These are phyloP conservation scores for Drosophila nebulosa DNA, from an alignment of 1,140 invertebrate genomes.

Conservation along the genomic window DNA sequence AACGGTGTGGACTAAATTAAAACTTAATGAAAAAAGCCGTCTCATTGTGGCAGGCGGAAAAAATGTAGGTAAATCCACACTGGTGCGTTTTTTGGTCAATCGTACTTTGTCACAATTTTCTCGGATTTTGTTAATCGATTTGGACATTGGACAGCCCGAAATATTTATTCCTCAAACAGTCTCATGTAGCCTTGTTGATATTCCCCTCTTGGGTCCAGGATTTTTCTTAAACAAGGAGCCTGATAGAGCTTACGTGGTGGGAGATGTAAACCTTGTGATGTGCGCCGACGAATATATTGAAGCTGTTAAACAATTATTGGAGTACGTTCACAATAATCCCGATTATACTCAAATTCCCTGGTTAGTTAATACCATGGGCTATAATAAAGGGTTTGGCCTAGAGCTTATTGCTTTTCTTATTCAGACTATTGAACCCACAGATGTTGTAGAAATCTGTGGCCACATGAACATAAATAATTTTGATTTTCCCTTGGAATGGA, in stretches of 20 bases:
- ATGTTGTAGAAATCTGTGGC: slow-evolving; percentile 83
- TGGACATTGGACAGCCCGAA: slow-evolving; percentile 91
- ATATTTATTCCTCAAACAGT: slow-evolving; percentile 86
- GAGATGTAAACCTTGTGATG: slow-evolving; percentile 82
- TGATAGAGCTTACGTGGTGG: slow-evolving; percentile 81
- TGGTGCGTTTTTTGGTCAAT: slow-evolving; percentile 86
- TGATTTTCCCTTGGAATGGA: slow-evolving; percentile 62
- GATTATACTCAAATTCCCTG: slow-evolving; percentile 81
- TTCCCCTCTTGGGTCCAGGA: slow-evolving; percentile 87
- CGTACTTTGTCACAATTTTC: slow-evolving; percentile 81
- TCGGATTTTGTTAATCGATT: slow-evolving; percentile 85
- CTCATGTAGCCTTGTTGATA: slow-evolving; percentile 83
- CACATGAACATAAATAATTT: slow-evolving; percentile 82
- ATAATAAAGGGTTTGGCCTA: slow-evolving; percentile 82
- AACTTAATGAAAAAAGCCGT: slow-evolving; percentile 37
- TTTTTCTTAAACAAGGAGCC: slow-evolving; percentile 80
- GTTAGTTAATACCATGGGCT: slow-evolving; percentile 86
- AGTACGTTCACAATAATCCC: slow-evolving; percentile 54
- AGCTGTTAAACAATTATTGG: slow-evolving; percentile 80
- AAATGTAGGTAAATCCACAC: slow-evolving; percentile 88
- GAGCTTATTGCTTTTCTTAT: slow-evolving; percentile 82
- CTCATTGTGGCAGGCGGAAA: slow-evolving; percentile 86
- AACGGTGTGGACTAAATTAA: slow-evolving; percentile 67
- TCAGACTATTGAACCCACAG: slow-evolving; percentile 81
- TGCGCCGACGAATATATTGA: slow-evolving; percentile 82